A percentile compares a stretch with the other conserved stretches of the same genome.
These are phyloP conservation scores for Ceryle rudis DNA, from an alignment of 2,797 vertebrate genomes.

Conservation along the genomic window DNA sequence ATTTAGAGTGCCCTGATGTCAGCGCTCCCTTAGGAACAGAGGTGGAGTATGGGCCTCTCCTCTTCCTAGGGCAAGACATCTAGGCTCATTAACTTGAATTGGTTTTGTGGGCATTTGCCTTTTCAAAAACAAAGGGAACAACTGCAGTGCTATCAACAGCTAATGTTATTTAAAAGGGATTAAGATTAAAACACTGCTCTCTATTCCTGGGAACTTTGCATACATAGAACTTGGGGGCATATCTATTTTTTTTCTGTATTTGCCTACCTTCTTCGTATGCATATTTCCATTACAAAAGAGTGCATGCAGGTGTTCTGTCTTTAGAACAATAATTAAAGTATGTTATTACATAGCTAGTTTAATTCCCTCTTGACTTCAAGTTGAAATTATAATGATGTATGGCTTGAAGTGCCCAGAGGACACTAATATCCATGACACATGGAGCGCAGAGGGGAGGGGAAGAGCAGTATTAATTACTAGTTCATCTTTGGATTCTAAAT, in stretches of 20 bases:
- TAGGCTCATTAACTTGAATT: background rate
- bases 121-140: constrained; percentile 2
- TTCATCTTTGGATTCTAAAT: constrained; percentile 67
- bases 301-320: constrained; percentile 83
- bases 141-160: background rate
- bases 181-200: background rate
- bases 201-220: background rate
- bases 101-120: background rate
- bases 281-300: constrained; percentile 49
- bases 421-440: constrained; percentile 48
- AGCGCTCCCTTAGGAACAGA: background rate
- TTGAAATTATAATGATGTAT: constrained; percentile 86
- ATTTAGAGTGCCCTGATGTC: background rate
- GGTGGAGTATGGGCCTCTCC: background rate
- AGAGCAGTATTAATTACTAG: constrained; percentile 56
- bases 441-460: background rate
- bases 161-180: background rate
- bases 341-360: constrained; percentile 85
- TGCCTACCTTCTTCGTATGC: constrained; percentile 14
- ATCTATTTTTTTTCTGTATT: background rate
- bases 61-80: background rate
- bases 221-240: constrained; percentile 2
- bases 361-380: constrained; percentile 86
- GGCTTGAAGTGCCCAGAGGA: constrained; percentile 71
- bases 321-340: constrained; percentile 84